phyloP scores from a whole-genome alignment of 2,797 vertebrate genomes.

The Darevskia nairensis region DNA sequence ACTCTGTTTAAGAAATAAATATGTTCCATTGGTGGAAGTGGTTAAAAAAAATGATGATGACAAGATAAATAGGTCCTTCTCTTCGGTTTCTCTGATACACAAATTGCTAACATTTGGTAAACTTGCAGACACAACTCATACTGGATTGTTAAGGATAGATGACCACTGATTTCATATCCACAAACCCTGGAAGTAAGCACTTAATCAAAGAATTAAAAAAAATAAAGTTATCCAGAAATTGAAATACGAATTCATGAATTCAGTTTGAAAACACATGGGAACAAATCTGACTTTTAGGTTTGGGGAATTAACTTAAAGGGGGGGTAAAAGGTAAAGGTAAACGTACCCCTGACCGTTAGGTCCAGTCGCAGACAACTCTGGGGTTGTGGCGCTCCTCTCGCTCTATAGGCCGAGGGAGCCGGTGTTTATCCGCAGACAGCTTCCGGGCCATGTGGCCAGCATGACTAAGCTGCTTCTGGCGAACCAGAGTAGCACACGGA shows the following conservation, averaged over 20 bases:
- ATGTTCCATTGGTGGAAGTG: neutral
- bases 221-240: neutral
- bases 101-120: neutral
- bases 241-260: neutral
- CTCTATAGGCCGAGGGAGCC: too few species aligned
- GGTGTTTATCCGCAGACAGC: too few species aligned
- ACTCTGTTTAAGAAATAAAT: too few species aligned
- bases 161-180: neutral
- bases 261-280: neutral
- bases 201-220: neutral
- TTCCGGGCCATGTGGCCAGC: too few species aligned
- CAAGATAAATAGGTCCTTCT: neutral
- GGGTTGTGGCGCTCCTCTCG: too few species aligned
- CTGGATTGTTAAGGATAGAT: neutral
- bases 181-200: neutral
- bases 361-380: too few species aligned
- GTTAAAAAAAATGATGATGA: neutral
- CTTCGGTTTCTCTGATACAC: neutral
- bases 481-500: too few species aligned
- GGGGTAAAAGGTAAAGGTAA: too few species aligned
- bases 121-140: neutral
- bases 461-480: too few species aligned
- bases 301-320: neutral
- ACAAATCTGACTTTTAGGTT: neutral
- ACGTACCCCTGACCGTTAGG: too few species aligned